A percentile compares a stretch with the other conserved stretches of the same genome.
phyloP scores from a whole-genome alignment of 2,888 invertebrate species.

The Tromatobia lineatoria region DNA sequence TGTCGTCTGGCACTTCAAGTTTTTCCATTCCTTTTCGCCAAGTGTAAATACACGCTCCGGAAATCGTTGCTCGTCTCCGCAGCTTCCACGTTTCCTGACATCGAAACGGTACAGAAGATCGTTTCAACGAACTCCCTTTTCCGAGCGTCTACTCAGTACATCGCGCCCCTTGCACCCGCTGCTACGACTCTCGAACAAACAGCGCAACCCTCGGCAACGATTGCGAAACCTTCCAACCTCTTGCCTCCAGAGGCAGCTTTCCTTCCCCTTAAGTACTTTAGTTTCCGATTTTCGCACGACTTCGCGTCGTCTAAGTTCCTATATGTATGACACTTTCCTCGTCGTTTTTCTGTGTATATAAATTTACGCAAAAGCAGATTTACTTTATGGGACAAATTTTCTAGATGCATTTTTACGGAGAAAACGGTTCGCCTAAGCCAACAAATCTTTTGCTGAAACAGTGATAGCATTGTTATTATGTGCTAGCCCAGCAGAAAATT shows the following conservation, averaged over 20 bases:
- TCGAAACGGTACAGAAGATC: conserved; percentile 27
- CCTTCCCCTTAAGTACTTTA: conserved; percentile 28
- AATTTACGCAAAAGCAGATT: neutral
- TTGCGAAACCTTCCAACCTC: conserved; percentile 30
- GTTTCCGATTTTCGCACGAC: conserved; percentile 32
- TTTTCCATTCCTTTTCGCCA: conserved; percentile 45
- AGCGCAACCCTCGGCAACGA: conserved; percentile 31
- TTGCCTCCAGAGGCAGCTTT: conserved; percentile 9
- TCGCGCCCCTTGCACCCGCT: conserved; percentile 24
- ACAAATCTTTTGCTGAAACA: too few species aligned
- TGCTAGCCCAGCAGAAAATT: too few species aligned
- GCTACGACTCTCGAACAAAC: conserved; percentile 56
- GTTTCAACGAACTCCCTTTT: conserved; percentile 35
- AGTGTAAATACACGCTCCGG: conserved; percentile 57
- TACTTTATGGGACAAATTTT: neutral
- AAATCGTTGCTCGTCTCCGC: conserved; percentile 39
- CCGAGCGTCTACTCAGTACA: conserved; percentile 26
- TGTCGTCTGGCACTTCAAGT: conserved; percentile 14
- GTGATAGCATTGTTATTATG: too few species aligned
- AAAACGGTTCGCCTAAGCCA: too few species aligned
- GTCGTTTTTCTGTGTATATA: neutral
- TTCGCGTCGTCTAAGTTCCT: neutral
- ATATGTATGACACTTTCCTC: neutral
- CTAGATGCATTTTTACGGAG: neutral
- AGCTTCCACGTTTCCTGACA: conserved; percentile 8